Percentiles rank a stretch among this genome's conserved stretches.
Evolutionary conservation across 35 echinoderm and acorn worm species (phyloP).

Genomic region (Stichopus chloronotus): DNA sequence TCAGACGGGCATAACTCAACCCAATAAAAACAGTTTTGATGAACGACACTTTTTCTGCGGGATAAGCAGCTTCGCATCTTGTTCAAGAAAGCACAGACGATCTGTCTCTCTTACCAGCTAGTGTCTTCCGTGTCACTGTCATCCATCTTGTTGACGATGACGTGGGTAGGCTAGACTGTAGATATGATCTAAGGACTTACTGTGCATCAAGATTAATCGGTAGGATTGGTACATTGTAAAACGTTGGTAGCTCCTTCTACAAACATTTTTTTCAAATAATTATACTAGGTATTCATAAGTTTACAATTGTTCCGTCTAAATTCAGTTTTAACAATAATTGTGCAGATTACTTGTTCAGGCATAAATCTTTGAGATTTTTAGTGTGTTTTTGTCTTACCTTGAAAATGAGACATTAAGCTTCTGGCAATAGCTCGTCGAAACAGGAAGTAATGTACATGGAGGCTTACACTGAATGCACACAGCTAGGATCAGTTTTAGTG

Average conservation of each 20-base stretch:
- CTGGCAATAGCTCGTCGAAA: constrained; percentile 4
- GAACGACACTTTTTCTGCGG: background rate
- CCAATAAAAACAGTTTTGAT: background rate
- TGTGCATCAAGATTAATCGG: too few species aligned
- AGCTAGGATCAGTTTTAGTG: too few species aligned
- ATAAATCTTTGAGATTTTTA: too few species aligned
- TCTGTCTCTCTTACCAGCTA: constrained; percentile 83
- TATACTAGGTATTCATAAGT: too few species aligned
- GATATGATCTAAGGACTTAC: background rate
- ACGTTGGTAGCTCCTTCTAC: too few species aligned
- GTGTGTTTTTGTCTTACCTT: too few species aligned
- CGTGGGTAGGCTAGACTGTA: constrained; percentile 58
- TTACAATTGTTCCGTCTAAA: too few species aligned
- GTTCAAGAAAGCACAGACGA: background rate
- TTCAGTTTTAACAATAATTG: too few species aligned
- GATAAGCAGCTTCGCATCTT: too few species aligned
- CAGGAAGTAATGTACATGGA: constrained; percentile 22
- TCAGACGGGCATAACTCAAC: background rate
- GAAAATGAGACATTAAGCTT: background rate
- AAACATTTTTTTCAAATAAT: too few species aligned
- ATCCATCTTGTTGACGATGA: constrained; percentile 89
- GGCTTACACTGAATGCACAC: background rate
- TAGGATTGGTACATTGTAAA: too few species aligned
- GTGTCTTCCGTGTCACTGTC: constrained; percentile 81
- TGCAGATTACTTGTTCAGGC: too few species aligned